Evolutionary conservation across 2,888 invertebrate genomes (phyloP), one percentile per base, ranked within the genome.

Genomic region (Lasioglossum lativentre): DNA sequence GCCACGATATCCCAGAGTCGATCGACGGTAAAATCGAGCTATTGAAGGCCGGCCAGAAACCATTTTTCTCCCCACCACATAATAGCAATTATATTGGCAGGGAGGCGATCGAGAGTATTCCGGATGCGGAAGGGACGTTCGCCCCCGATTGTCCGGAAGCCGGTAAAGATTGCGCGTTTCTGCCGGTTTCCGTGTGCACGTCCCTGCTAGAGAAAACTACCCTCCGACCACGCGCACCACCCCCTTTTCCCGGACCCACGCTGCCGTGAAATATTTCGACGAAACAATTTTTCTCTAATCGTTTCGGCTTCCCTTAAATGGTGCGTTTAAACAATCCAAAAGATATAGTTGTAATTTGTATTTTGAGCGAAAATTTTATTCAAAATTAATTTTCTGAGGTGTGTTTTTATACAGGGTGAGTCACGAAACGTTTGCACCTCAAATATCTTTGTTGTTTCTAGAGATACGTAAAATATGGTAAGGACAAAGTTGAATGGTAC

Each of bases 71-170:
- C 86, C 63, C 75, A 80, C 78, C 78, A 83, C 86, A 85, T 88
- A 88, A 88, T 78, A 83, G 85, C 89, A 88, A 89, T 89, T 89
- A 88, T 82, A 83, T 79, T 68, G 85, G 81, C 84, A 86, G 86
- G 85, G 84, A 86, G 85, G 85, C 82, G 85, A 89, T 80, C 85
- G 88, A 89, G 82, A 79, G 45, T 34, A 83, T 83, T 78, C 89
- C 86, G 88, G 90, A 88, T 90, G 78, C 88, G 92, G 91, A 91
- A 88, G 92, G 88, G 90, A 89, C 89, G 85, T 76, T 82, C 75
- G 82, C 76, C 75, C 73, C 63, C 90, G 91, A 87, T 88, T 91
- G 88, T 84, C 90, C 91, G 91, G 91, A 91, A 91, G 91, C 80
- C 88, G 80, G 81, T 71, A 75, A 90, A 91, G 91, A 90, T 90